Base-by-base conservation (phyloP, 2,113 vertebrate species). In the Blennius ocellaris region DNA sequence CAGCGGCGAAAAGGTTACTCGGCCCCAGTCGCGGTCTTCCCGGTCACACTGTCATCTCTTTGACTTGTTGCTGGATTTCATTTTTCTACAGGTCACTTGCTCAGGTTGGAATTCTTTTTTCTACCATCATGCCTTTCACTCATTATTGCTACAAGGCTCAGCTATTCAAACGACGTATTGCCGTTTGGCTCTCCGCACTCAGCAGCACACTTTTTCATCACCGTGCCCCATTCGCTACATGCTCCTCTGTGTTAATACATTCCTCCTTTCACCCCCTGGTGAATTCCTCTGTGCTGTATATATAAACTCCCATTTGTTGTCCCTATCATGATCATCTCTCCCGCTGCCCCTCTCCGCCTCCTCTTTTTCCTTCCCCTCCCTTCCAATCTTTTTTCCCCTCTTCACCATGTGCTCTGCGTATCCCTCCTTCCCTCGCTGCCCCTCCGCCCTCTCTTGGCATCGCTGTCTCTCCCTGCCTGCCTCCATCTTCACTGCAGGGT, bases 401-500 rank as follows among this genome's bases (percentile, higher is more conserved):
- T 30, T 52, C 15, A 16, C 81, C 81, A 81, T 73, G 74, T 69
- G 80, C 57, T 84, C 60, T 17, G 43, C 30, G n/a, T 48, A 11
- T 53, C 50, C 12, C n/a, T 5, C 37, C 43, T 15, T 12, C 9
- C 9, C 38, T 48, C 30, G 7, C 11, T 37, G 6, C 10, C 11
- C 6, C 41, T 7, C 14, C 37, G 7, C 54, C 11, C 39, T 38
- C 63, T 67, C 10, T 59, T 77, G 30, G 6, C 21, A 15, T 68
- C 67, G 49, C 17, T 63, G 52, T 44, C 58, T 38, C 65, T 76
- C 63, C 64, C 63, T 7, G 73, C 69, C 77, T 78, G 74, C 75
- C 77, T 80, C 76, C 85, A 11, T 78, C 78, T 73, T 70, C 30
- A 67, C 82, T 79, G 76, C 68, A 77, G 82, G 85, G 67, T 68